These are phyloP conservation scores for Heterodera schachtii DNA, from an alignment of 1,140 invertebrate genomes.

Conservation along the genomic window DNA sequence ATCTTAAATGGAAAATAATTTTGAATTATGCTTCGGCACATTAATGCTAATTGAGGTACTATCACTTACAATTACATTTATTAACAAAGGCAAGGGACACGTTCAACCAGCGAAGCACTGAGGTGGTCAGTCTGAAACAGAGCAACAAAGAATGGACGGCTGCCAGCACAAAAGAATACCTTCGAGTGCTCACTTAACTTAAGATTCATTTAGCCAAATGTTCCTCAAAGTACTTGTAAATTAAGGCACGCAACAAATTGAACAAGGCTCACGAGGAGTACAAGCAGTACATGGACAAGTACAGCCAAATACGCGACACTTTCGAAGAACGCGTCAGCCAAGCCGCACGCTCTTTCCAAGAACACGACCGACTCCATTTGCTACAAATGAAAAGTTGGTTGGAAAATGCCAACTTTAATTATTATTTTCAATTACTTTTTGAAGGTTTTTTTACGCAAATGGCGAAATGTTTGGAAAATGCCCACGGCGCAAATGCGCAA, in stretches of 20 bases:
- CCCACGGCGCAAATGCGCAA: slow-evolving; percentile 44
- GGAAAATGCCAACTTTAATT: background rate
- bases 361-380: slow-evolving; percentile 52
- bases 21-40: too few relatives aligned
- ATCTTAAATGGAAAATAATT: too few relatives aligned
- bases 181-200: slow-evolving; percentile 43
- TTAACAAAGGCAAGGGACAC: slow-evolving; percentile 60
- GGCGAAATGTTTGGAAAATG: slow-evolving; percentile 41
- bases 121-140: slow-evolving; percentile 52
- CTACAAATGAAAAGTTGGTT: slow-evolving; percentile 48
- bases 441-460: slow-evolving; percentile 46
- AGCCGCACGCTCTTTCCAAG: slow-evolving; percentile 47
- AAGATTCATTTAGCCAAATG: too few relatives aligned
- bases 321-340: slow-evolving; percentile 62
- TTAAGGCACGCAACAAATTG: slow-evolving; percentile 56
- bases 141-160: slow-evolving; percentile 39
- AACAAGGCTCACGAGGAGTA: slow-evolving; percentile 63
- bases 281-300: slow-evolving; percentile 61
- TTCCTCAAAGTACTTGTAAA: too few relatives aligned
- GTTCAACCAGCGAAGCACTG: slow-evolving; percentile 55
- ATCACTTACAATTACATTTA: slow-evolving; percentile 4
- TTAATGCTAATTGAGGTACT: too few relatives aligned
- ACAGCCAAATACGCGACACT: slow-evolving; percentile 53
- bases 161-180: slow-evolving; percentile 52
- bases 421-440: slow-evolving; percentile 6